Evolutionary conservation across 2,797 vertebrate genomes (phyloP).

Genomic region (Diglossa cyanea): DNA sequence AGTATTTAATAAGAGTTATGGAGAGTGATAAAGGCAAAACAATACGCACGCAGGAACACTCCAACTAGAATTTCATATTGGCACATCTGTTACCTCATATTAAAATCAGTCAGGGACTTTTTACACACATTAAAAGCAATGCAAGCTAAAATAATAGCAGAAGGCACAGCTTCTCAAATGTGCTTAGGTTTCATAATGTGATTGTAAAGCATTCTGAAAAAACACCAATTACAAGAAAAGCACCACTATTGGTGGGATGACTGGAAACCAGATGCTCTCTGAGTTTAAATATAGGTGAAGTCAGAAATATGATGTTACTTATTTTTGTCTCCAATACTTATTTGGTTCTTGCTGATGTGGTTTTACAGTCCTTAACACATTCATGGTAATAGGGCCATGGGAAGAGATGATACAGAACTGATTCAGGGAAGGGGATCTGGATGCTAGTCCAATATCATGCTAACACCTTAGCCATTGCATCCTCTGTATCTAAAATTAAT

Average conservation of each 20-base stretch:
- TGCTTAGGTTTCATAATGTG: neutral
- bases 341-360: neutral
- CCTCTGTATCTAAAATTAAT: neutral
- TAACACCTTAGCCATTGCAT: neutral
- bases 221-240: neutral
- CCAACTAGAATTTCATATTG: neutral
- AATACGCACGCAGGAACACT: neutral
- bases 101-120: neutral
- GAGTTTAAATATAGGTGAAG: neutral
- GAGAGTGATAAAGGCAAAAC: neutral
- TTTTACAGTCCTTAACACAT: neutral
- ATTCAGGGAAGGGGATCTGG: neutral
- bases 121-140: neutral
- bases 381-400: neutral
- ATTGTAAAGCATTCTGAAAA: neutral
- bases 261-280: neutral
- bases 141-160: neutral
- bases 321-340: neutral
- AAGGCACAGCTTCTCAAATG: neutral
- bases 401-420: neutral
- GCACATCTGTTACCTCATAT: neutral
- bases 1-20: neutral
- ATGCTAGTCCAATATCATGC: neutral
- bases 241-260: neutral
- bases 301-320: neutral